These are phyloP conservation scores for Stomatorhinus ivindoensis DNA, from an alignment of 2,113 vertebrate species.

Conservation along the genomic window DNA sequence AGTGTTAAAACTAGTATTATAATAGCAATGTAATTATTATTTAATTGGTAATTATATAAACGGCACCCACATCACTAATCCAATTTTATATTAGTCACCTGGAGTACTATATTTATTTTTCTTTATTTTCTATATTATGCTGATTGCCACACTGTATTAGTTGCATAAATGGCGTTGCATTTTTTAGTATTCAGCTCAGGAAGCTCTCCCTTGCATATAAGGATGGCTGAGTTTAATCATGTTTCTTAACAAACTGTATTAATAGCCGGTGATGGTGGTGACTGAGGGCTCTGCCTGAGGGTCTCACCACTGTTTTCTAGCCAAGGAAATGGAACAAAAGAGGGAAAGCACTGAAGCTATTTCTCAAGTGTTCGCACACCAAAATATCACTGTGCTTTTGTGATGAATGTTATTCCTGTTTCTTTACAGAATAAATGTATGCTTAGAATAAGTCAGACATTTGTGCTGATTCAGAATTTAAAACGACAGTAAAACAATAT, in stretches of 20 bases:
- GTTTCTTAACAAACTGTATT: slow-evolving; percentile 3
- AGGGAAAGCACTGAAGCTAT: background rate
- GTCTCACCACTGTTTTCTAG: background rate
- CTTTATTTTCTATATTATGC: background rate
- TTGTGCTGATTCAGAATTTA: background rate
- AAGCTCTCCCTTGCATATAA: background rate
- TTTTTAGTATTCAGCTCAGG: background rate
- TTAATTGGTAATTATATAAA: background rate
- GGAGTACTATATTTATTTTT: background rate
- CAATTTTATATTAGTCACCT: background rate
- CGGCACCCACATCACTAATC: background rate
- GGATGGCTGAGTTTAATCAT: background rate
- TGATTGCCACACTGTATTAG: background rate
- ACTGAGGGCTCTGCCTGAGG: background rate
- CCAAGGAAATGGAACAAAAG: background rate
- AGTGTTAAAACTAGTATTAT: slow-evolving; percentile 1
- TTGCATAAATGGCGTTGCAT: background rate
- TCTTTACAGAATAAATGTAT: background rate
- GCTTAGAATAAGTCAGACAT: background rate
- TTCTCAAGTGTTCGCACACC: background rate
- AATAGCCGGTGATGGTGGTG: background rate
- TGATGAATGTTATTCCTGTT: background rate
- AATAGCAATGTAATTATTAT: background rate
- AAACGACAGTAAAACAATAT: background rate
- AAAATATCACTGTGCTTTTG: background rate